Evolutionary conservation across 2,888 invertebrate genomes (phyloP), one percentile per base, ranked within the genome.

Genomic region (Julus scandinavius): DNA sequence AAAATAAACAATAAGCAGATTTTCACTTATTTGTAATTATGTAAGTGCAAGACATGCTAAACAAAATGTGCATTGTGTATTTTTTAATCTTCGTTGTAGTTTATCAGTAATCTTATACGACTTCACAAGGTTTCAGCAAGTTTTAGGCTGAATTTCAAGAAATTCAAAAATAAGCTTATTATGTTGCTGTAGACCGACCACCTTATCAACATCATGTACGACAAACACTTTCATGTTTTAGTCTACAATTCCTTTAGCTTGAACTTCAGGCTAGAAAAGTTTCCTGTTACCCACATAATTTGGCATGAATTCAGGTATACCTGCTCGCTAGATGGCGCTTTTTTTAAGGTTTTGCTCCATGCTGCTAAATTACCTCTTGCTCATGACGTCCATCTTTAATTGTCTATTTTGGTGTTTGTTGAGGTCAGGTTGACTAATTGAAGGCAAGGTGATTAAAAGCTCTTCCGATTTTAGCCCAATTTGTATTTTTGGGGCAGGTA

Each of bases 381-480:
- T 72, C 38, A 80, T 13, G 80, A 80, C 80, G 80, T 11, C 80
- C 80, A 80, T 80, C 13, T 80, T 80, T 80, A 80, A 80, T 80
- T 11, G 80, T 38, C 80, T 80, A 80, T 80, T 38, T 29, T 1
- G 38, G 80, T 80, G 38, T 80, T 38, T 80, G 80, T 80, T 80
- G 80, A 38, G 80, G 80, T 80, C 80, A 80, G 29, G 80, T 80
- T 80, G 80, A 80, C 80, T 80, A 80, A 80, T 80, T 80, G 80
- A 80, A 80, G 80, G 80, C 80, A 80, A 80, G 80, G 80, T 38
- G 80, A 80, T 80, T 80, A 80, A 80, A 80, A 80, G 80, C 80
- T 80, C 80, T 38, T 38, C 38, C 29, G 38, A 80, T 80, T 80
- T 80, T 80, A 80, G 80, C 80, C 80, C 80, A 38, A 80, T 80